Evolutionary conservation across 2,888 invertebrate species (phyloP).

Genomic region (Eurytoma adleriae): DNA sequence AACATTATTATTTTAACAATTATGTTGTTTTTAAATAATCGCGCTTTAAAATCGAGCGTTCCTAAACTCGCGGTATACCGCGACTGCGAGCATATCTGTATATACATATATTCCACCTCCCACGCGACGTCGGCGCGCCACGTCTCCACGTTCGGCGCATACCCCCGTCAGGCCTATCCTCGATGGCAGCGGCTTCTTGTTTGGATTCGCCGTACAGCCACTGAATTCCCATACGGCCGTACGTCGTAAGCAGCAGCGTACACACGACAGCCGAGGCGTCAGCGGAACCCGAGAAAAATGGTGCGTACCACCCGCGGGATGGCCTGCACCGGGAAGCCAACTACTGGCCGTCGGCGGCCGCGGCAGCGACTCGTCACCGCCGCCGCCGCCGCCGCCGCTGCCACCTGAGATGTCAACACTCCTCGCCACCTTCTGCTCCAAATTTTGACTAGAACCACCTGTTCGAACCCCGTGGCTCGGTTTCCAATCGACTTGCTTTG

Average conservation of each 20-base stretch:
- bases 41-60: no score
- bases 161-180: slow-evolving; percentile 10
- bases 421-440: slow-evolving; percentile 35
- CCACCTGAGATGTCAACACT: slow-evolving; percentile 31
- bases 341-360: slow-evolving; percentile 7
- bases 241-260: neutral
- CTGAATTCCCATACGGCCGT: neutral
- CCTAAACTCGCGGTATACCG: no score
- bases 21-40: no score
- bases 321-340: slow-evolving; percentile 23
- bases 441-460: neutral
- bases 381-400: neutral
- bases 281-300: neutral
- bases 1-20: no score
- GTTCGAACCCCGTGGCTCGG: neutral
- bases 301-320: neutral
- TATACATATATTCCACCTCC: no score
- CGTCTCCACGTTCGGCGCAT: no score
- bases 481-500: neutral
- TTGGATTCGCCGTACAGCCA: slow-evolving; percentile 56
- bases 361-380: slow-evolving; percentile 27
- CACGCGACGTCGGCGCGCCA: no score
- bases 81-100: no score
- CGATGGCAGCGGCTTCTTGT: slow-evolving; percentile 63
- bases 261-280: neutral